Evolutionary conservation across 2,113 vertebrate genomes (phyloP), one percentile per base, ranked within the genome.

Genomic region (Phrynosoma platyrhinos): DNA sequence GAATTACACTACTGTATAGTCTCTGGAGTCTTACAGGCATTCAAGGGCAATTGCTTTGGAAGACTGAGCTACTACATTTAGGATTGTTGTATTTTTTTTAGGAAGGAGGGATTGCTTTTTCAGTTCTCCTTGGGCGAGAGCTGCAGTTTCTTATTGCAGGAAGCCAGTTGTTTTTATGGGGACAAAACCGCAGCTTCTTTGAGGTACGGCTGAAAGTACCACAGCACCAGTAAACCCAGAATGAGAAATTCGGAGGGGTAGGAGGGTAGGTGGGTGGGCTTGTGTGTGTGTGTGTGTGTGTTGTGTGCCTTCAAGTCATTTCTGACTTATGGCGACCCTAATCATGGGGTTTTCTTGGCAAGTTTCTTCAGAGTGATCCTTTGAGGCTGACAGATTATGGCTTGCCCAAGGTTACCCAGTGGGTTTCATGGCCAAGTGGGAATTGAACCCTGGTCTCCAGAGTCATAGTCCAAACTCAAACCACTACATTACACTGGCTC

Each of bases 1-100:
- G 91, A 95, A 94, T 95, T 90, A 91, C 32, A 90, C 89, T 90
- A 90, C 88, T 90, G 78, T 62, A 88, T 3, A 69, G 13, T 87
- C 87, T 94, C 88, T 90, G 90, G 90, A 91, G 62, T 82, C 88
- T 42, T 36, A 86, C 2, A 81, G 88, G 68, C 68, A 75, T 91
- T 94, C 87, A 87, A 92, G 91, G 91, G 87, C 89, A 89, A 82
- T 83, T 90, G 81, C 79, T 92, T 83, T 90, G 79, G 36, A 66
- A 75, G 68, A 83, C 40, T 9, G 27, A 88, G 40, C 23, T 82
- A 79, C 78, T 81, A 25, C 78, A 74, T 58, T 21, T 10, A 2
- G 72, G 27, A 1, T 66, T 42, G 47, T 47, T 47, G 47, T 5
- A 16, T 16, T 62, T 62, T 58, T 62, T 62, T 62, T 18, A 62